Percentiles rank a stretch among this genome's conserved stretches.
These are phyloP conservation scores for Gobiocypris rarus DNA, from an alignment of 2,113 vertebrate species.

Conservation along the genomic window DNA sequence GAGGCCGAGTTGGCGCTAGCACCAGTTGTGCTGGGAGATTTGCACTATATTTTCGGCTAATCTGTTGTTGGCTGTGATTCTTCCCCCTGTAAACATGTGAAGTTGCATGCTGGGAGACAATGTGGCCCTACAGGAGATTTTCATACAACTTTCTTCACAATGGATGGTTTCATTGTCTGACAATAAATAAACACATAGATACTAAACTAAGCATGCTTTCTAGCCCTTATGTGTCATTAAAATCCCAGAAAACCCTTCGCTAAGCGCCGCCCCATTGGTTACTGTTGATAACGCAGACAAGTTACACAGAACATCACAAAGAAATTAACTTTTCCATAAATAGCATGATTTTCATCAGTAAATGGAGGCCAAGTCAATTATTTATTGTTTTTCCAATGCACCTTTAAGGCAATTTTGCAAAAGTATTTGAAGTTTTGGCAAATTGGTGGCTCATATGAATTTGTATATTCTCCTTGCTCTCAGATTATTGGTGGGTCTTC, in stretches of 20 bases:
- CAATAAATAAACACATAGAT: background rate
- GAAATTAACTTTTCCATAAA: background rate
- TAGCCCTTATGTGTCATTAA: background rate
- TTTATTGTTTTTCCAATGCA: too few relatives aligned
- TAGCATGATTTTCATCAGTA: background rate
- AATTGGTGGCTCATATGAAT: background rate
- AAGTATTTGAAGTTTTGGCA: background rate
- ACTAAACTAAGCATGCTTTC: background rate
- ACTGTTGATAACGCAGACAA: background rate
- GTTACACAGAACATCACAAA: background rate
- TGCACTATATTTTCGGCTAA: slow-evolving; percentile 6
- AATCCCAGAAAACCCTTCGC: background rate
- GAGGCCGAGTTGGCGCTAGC: background rate
- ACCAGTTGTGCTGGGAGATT: background rate
- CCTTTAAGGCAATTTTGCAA: background rate
- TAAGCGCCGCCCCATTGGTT: background rate
- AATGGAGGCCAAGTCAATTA: too few relatives aligned
- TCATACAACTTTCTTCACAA: background rate
- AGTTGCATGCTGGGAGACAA: background rate
- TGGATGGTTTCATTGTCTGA: background rate
- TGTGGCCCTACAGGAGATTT: background rate
- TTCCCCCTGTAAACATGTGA: slow-evolving; percentile 3
- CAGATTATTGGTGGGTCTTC: background rate
- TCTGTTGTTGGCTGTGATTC: slow-evolving; percentile 15
- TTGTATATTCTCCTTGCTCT: too few relatives aligned